Conservation (phyloP, 2,113 vertebrate genomes). For the Perccottus glenii region DNA sequence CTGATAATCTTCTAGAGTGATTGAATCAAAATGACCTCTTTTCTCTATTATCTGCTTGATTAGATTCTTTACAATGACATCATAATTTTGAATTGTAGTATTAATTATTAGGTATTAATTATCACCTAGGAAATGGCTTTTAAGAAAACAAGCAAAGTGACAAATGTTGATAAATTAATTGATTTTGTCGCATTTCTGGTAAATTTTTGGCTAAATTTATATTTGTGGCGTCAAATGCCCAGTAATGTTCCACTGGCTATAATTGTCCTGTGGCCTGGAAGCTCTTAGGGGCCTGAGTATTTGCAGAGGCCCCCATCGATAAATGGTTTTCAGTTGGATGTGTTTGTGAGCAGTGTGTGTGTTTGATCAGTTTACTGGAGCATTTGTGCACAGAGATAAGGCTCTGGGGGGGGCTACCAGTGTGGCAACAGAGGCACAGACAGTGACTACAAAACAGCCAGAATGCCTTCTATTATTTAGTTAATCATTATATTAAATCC, state of each 20-base stretch:
- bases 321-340: constrained; percentile 11
- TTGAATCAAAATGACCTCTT: not conserved
- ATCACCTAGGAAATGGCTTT: not conserved
- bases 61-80: constrained; percentile 14
- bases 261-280: constrained; percentile 6
- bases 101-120: no score
- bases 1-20: constrained; percentile 7
- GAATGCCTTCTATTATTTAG: not conserved
- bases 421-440: constrained; percentile 11
- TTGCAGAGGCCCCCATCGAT: constrained; percentile 38
- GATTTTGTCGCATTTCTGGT: not conserved
- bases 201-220: not conserved
- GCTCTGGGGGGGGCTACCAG: constrained; percentile 18
- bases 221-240: not conserved
- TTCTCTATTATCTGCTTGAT: constrained; percentile 33
- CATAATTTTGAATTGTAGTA: not conserved
- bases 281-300: constrained; percentile 26
- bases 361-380: constrained; percentile 45
- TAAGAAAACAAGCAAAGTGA: not conserved
- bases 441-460: not conserved
- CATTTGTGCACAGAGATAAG: constrained; percentile 58
- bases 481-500: not conserved
- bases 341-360: constrained; percentile 11
- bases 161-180: not conserved
- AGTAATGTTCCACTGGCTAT: constrained; percentile 13